Base-by-base conservation (phyloP, 2,888 invertebrate species). In the Ypsolopha scabrella region DNA sequence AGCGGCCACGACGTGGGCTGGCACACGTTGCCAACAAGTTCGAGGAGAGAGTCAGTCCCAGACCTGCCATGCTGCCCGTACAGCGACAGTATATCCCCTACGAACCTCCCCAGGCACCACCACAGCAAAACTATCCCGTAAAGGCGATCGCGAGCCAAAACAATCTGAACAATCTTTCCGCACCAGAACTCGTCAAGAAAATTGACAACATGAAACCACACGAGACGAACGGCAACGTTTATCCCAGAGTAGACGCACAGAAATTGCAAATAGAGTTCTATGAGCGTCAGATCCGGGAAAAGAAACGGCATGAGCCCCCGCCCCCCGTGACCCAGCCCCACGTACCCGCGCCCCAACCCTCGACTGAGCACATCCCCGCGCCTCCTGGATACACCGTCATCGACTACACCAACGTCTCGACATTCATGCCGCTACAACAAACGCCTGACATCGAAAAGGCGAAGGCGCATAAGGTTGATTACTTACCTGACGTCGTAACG, bases 401-500 rank as follows among this genome's bases (percentile, higher is more conserved):
- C 24, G 65, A 66, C n/a, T 57, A 70, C 2, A 71, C 80, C n/a
- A 80, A 87, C 1, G 24, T 24, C 24, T 24, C 24, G 24, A 24
- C 24, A 2, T 88, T 88, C 55, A 71, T 80, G 2, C 87, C 87
- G 41, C 69, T 87, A 51, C 86, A 86, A 53, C 83, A 80, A 57
- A 87, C 86, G 36, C 87, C 87, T 3, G 87, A 87, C 56, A 87
- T 87, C 53, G 87, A 87, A 58, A 83, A 85, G 56, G 80, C 82
- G 37, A 78, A 78, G 54, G 83, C 80, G 1, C 82, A 85, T 62
- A 80, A 82, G 57, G 73, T 81, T 6, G 86, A 85, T 59, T 81
- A 81, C 57, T 63, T 87, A 45, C 87, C 87, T 1, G 87, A 87
- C 56, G 83, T 87, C 7, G 86, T 87, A 4, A 14, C 11, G 34